Evolutionary conservation across 2,888 invertebrate genomes (phyloP), one percentile per base, ranked within the genome.

Genomic region (Polia nebulosa): DNA sequence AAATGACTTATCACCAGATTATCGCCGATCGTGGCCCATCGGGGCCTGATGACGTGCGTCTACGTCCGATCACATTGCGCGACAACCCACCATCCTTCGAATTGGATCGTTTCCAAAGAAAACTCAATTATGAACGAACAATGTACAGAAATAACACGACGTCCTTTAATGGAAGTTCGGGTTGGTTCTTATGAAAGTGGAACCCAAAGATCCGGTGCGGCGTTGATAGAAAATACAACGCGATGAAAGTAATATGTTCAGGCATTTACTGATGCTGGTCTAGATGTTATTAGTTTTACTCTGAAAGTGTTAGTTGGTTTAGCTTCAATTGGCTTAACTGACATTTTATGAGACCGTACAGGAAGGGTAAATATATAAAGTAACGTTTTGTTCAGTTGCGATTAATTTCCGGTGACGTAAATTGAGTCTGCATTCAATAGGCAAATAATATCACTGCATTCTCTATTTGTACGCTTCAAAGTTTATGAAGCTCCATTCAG

Each of bases 31-130:
- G 69, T 71, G 63, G 69, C 72, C 75, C 66, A 67, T 70, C 60
- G 71, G 25, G 15, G 25, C 9, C 45, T 63, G 59, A 82, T 85
- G 87, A 86, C 85, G 87, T 85, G 82, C 65, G 74, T 52, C 22
- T 22, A 63, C 63, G 63, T 76, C 75, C 76, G 79, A 78, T 77
- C 79, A 81, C 82, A 84, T 79, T 83, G 78, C 59, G 47, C 58
- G 65, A 73, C 62, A 71, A 56, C 64, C 57, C 69, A 75, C 72
- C 77, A 80, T 86, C 85, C 86, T 87, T 79, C 65, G 81, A 84
- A 90, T 91, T 93, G 91, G 92, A 89, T 86, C 87, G 86, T 87
- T 86, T 91, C 92, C 91, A 93, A 91, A 79, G 87, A 87, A 90
- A 93, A 91, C 89, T 90, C 89, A 89, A 91, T 93, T 90, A 91